phyloP scores from a whole-genome alignment of 2,797 vertebrate species.

The Sciurus vulgaris region DNA sequence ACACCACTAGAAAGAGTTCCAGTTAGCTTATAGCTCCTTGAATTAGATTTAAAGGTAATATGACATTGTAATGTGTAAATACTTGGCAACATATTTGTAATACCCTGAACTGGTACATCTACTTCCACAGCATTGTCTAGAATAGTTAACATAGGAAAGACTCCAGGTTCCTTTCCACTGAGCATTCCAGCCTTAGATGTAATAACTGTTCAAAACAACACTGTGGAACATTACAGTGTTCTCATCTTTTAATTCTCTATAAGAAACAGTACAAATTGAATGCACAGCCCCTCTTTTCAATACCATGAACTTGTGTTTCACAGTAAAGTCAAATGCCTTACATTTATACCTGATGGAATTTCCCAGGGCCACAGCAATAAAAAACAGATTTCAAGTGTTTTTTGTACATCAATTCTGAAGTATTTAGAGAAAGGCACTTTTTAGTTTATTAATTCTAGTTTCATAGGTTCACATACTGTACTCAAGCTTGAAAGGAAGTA shows the following conservation, averaged over 20 bases:
- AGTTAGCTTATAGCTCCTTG: background rate
- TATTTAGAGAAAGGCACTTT: slow-evolving; percentile 72
- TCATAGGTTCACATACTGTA: slow-evolving; percentile 35
- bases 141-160: slow-evolving; percentile 12
- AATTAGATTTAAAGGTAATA: background rate
- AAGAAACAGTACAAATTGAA: background rate
- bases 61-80: slow-evolving; percentile 6
- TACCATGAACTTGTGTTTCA: slow-evolving; percentile 52
- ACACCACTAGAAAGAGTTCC: background rate
- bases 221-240: background rate
- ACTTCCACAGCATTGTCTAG: background rate
- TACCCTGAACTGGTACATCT: background rate
- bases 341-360: slow-evolving; percentile 70
- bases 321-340: slow-evolving; percentile 10
- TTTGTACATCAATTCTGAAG: slow-evolving; percentile 67
- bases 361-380: slow-evolving; percentile 65
- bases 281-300: background rate
- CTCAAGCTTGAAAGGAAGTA: slow-evolving; percentile 52
- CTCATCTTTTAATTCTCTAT: background rate
- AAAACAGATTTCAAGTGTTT: slow-evolving; percentile 58
- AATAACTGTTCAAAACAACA: background rate
- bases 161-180: background rate
- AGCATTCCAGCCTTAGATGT: background rate
- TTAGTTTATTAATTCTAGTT: slow-evolving; percentile 61
- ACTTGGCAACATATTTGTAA: slow-evolving; percentile 25